Evolutionary conservation across 2,113 vertebrate genomes (phyloP).

Genomic region (Gallinago undulata): DNA sequence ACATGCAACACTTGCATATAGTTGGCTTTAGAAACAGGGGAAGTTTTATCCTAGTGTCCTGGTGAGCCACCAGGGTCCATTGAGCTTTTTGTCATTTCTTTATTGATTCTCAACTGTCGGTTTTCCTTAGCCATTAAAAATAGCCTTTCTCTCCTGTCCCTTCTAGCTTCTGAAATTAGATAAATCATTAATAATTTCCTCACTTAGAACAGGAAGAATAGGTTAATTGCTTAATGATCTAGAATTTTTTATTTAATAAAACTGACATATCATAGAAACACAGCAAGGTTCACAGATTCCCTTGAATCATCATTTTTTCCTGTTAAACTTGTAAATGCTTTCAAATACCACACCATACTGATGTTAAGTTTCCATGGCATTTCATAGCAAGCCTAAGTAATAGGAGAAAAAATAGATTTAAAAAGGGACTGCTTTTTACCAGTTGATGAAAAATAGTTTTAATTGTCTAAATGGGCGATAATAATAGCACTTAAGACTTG

Average conservation of each 20-base stretch:
- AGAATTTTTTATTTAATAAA: neutral
- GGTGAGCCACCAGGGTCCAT: neutral
- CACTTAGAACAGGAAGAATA: neutral
- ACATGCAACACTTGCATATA: neutral
- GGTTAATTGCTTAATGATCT: neutral
- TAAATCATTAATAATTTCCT: neutral
- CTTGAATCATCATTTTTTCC: neutral
- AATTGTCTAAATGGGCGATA: neutral
- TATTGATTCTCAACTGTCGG: neutral
- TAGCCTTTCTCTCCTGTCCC: neutral
- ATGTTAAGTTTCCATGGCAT: neutral
- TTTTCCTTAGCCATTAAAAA: neutral
- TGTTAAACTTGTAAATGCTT: neutral
- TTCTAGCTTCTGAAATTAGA: neutral
- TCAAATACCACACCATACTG: neutral
- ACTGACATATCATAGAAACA: neutral
- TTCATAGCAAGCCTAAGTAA: neutral
- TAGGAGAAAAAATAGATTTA: neutral
- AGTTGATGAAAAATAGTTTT: neutral
- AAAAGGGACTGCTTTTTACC: neutral
- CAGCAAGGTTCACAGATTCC: neutral
- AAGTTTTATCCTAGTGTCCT: accelerated
- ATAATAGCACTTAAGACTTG: neutral
- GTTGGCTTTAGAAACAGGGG: neutral
- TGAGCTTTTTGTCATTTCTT: neutral